Evolutionary conservation across 1,140 invertebrate species (phyloP).

Genomic region (Centruroides sculpturatus): DNA sequence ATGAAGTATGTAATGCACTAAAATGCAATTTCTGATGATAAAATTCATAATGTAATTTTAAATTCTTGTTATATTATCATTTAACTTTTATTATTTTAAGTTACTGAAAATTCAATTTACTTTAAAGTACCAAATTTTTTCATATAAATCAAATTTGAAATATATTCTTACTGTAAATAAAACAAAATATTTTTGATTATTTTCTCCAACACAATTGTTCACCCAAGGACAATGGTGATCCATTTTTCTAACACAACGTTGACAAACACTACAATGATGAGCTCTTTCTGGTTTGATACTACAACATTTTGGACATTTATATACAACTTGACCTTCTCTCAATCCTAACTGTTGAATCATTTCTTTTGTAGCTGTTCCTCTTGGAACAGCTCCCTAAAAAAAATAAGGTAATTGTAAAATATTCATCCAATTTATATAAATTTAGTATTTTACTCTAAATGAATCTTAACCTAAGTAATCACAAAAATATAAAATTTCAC

Average conservation of each 20-base stretch:
- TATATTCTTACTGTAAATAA: slow-evolving; percentile 77
- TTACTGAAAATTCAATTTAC: no score
- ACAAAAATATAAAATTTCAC: no score
- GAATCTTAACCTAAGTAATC: no score
- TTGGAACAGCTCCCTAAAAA: slow-evolving; percentile 81
- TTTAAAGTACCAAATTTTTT: no score
- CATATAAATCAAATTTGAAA: no score
- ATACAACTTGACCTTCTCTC: slow-evolving; percentile 82
- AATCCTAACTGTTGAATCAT: slow-evolving; percentile 94
- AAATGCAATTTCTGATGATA: no score
- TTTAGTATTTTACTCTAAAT: no score
- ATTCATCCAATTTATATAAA: no score
- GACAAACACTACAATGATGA: slow-evolving; percentile 96
- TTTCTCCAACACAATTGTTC: slow-evolving; percentile 98
- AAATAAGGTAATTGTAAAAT: slow-evolving; percentile 2
- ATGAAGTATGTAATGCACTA: no score
- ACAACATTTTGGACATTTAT: slow-evolving; percentile 96
- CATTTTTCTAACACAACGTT: slow-evolving; percentile 95
- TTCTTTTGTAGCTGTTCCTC: slow-evolving; percentile 97
- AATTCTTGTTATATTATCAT: no score
- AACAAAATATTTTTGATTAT: slow-evolving; percentile 99
- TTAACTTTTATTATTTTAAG: no score
- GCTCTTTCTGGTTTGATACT: slow-evolving; percentile 97
- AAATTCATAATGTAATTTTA: no score
- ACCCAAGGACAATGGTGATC: slow-evolving; percentile 91